phyloP scores from a whole-genome alignment of 2,888 invertebrate genomes.

The Cenopis cana region DNA sequence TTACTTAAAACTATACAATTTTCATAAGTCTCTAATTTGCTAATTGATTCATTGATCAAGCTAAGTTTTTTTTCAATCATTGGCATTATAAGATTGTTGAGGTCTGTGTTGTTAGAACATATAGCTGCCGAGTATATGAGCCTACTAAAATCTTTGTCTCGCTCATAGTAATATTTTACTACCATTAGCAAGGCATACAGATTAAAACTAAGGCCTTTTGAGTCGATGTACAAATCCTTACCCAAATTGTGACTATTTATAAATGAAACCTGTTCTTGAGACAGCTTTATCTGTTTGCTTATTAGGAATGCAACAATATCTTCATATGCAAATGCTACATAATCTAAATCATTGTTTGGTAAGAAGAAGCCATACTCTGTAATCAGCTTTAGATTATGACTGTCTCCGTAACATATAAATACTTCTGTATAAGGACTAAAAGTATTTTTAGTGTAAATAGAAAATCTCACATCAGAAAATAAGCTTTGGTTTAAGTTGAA shows the following conservation, averaged over 20 bases:
- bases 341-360: constrained; percentile 88
- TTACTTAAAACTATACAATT: constrained; percentile 71
- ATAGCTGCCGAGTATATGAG: constrained; percentile 78
- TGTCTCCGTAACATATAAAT: constrained; percentile 95
- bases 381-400: constrained; percentile 92
- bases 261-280: constrained; percentile 86
- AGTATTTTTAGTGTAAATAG: constrained; percentile 70
- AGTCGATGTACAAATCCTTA: constrained; percentile 87
- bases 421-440: constrained; percentile 89
- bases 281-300: constrained; percentile 67
- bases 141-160: constrained; percentile 71
- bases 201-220: constrained; percentile 88
- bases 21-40: constrained; percentile 60
- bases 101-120: constrained; percentile 69
- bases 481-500: constrained; percentile 62
- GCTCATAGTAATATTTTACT: constrained; percentile 75
- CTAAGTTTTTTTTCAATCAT: constrained; percentile 66
- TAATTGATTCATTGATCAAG: constrained; percentile 63
- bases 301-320: constrained; percentile 78
- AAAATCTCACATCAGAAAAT: constrained; percentile 70
- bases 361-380: constrained; percentile 95
- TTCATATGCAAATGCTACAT: constrained; percentile 85
- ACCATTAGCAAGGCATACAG: constrained; percentile 82
- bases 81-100: constrained; percentile 72
- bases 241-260: constrained; percentile 86